Evolutionary conservation across 1,140 invertebrate species (phyloP).

Genomic region (Caenorhabditis briggsae): DNA sequence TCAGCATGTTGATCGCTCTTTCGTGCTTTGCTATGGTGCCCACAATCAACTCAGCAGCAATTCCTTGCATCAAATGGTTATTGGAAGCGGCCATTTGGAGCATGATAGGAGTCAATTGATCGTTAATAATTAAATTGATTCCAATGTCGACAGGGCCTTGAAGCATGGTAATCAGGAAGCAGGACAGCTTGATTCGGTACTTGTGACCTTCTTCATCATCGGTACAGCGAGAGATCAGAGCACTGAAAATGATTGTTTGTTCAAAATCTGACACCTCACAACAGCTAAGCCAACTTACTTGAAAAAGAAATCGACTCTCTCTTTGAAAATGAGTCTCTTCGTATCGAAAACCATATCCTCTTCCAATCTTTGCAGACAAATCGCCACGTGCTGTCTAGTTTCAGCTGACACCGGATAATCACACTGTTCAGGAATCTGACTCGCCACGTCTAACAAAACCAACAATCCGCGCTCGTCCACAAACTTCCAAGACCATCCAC

Average conservation of each 20-base stretch:
- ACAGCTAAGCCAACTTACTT: constrained; percentile 75
- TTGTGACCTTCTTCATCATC: constrained; percentile 68
- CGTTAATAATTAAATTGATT: constrained; percentile 89
- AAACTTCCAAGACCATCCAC: constrained; percentile 78
- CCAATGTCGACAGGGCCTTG: constrained; percentile 92
- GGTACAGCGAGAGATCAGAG: constrained; percentile 63
- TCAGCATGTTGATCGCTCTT: constrained; percentile 90
- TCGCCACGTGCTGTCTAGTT: constrained; percentile 80
- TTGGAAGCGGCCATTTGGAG: constrained; percentile 92
- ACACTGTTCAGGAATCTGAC: constrained; percentile 79
- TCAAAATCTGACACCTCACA: background rate
- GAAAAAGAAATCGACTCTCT: constrained; percentile 79
- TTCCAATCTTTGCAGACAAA: constrained; percentile 79
- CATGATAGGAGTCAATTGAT: constrained; percentile 96
- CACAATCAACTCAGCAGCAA: constrained; percentile 77
- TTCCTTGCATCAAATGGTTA: constrained; percentile 78
- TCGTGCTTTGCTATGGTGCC: constrained; percentile 94
- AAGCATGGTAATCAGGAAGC: constrained; percentile 90
- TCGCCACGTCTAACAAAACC: constrained; percentile 79
- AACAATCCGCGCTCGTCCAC: constrained; percentile 78
- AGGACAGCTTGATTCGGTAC: constrained; percentile 82
- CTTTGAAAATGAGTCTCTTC: constrained; percentile 79
- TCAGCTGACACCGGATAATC: constrained; percentile 78
- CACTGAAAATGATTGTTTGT: constrained; percentile 65
- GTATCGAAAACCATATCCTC: constrained; percentile 80